These are phyloP conservation scores for Fukomys damarensis DNA, from an alignment of 2,113 vertebrate species.

Conservation along the genomic window DNA sequence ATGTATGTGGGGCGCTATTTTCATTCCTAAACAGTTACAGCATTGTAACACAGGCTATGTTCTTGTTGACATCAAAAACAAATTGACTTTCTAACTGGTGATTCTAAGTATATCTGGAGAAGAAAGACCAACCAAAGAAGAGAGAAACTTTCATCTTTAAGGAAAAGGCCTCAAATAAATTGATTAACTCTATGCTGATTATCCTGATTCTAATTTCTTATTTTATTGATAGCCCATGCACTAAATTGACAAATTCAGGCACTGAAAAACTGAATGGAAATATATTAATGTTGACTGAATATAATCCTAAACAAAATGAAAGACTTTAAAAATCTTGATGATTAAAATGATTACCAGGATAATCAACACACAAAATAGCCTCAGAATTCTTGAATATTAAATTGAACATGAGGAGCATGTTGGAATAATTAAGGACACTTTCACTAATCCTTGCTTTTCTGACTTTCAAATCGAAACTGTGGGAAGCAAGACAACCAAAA, in stretches of 20 bases:
- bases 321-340: background rate
- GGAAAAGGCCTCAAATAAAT: background rate
- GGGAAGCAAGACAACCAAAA: background rate
- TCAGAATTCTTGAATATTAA: constrained; percentile 33
- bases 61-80: background rate
- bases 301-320: constrained; percentile 40
- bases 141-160: background rate
- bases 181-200: background rate
- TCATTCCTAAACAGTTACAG: background rate
- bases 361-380: background rate
- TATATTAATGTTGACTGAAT: constrained; percentile 8
- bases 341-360: background rate
- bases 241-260: background rate
- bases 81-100: background rate
- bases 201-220: background rate
- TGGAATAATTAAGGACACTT: constrained; percentile 7
- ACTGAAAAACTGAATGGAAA: background rate
- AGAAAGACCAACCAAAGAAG: background rate
- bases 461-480: background rate
- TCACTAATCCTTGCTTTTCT: background rate
- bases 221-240: background rate
- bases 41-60: background rate
- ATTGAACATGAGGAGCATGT: background rate
- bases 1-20: background rate
- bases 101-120: background rate